A percentile compares a stretch with the other conserved stretches of the same genome.
These are phyloP conservation scores for Numenius phaeopus DNA, from an alignment of 2,797 vertebrate genomes.

Conservation along the genomic window DNA sequence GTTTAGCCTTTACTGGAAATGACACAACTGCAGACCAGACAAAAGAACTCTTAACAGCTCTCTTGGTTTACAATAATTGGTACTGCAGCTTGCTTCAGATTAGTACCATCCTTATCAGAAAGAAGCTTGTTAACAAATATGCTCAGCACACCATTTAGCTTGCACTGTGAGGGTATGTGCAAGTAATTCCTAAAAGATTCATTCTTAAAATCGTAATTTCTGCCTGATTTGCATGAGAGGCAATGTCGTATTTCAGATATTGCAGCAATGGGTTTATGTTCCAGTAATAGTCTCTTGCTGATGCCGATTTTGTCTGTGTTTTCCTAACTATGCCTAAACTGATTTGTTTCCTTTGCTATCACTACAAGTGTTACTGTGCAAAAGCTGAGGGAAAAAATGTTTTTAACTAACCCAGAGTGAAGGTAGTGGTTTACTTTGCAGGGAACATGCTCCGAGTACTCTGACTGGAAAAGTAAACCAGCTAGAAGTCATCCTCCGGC, in stretches of 20 bases:
- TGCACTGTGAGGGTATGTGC: neutral
- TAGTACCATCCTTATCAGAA: neutral
- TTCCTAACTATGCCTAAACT: neutral
- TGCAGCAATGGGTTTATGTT: neutral
- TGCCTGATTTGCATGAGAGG: neutral
- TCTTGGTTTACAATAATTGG: slow-evolving; percentile 5
- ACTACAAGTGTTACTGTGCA: neutral
- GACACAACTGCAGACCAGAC: neutral
- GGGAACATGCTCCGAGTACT: slow-evolving; percentile 85
- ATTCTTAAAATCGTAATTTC: neutral
- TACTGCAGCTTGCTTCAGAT: slow-evolving; percentile 20
- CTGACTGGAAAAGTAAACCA: slow-evolving; percentile 98
- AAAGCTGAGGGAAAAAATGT: neutral
- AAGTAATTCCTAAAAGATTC: neutral
- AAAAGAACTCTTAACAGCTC: neutral
- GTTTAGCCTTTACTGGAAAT: slow-evolving; percentile 40
- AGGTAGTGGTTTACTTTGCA: slow-evolving; percentile 36
- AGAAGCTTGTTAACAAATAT: slow-evolving; percentile 5
- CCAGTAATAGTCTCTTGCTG: neutral
- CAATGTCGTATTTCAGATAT: neutral
- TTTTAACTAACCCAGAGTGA: neutral
- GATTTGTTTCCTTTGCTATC: neutral
- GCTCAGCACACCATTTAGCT: neutral
- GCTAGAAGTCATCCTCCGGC: slow-evolving; percentile 93
- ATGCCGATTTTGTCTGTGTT: neutral